Evolutionary conservation across 2,888 invertebrate species (phyloP).

Genomic region (Apamea crenata): DNA sequence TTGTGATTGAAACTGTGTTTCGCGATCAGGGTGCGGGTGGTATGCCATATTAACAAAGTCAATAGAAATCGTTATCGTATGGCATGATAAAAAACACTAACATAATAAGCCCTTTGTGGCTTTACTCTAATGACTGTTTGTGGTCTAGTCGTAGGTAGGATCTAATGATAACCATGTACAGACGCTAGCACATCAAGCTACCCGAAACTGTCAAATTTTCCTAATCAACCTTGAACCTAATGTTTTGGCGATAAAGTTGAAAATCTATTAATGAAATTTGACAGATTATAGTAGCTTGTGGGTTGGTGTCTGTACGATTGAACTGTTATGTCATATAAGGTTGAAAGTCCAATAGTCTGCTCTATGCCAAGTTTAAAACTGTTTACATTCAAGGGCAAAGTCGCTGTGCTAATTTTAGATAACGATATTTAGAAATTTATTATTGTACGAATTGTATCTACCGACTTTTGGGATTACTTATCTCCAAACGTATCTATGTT

Average conservation of each 20-base stretch:
- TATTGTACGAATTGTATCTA: conserved; percentile 4
- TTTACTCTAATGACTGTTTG: not conserved
- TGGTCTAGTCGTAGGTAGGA: too few species aligned
- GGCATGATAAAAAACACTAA: not conserved
- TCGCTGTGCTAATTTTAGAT: conserved; percentile 30
- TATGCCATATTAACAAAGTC: not conserved
- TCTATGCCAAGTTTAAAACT: conserved; percentile 50
- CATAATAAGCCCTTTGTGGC: not conserved
- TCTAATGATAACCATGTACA: not conserved
- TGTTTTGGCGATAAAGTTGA: too few species aligned
- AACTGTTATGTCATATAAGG: conserved; percentile 23
- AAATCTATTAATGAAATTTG: too few species aligned
- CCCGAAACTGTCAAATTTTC: too few species aligned
- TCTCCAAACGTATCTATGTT: conserved; percentile 10
- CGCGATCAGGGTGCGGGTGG: too few species aligned
- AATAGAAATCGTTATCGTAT: not conserved
- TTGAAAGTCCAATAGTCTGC: conserved; percentile 26
- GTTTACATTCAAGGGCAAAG: conserved; percentile 40
- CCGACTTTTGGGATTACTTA: conserved; percentile 15
- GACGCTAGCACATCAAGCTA: too few species aligned
- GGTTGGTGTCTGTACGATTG: not conserved
- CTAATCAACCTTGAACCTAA: too few species aligned
- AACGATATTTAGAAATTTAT: not conserved
- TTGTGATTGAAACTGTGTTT: too few species aligned
- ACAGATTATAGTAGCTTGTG: too few species aligned